These are phyloP conservation scores for Epistrophella euchroma DNA, from an alignment of 2,888 invertebrate species.

Conservation along the genomic window DNA sequence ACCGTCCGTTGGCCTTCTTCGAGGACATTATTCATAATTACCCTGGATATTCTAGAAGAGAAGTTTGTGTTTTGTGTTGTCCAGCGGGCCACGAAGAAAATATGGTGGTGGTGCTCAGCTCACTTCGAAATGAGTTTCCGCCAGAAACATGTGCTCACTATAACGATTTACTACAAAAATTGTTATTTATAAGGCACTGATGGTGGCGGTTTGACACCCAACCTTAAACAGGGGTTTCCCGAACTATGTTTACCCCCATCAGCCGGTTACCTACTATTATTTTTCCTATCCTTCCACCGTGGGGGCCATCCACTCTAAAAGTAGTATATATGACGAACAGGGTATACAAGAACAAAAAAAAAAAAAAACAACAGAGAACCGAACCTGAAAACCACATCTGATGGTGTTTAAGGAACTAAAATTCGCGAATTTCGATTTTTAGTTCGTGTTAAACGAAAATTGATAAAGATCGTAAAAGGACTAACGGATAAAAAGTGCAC, in stretches of 20 bases:
- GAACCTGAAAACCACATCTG: not conserved
- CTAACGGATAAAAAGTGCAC: conserved; percentile 14
- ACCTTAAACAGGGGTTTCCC: not conserved
- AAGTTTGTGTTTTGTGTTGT: conserved; percentile 33
- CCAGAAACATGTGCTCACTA: conserved; percentile 58
- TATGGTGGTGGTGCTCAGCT: conserved; percentile 7
- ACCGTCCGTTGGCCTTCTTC: conserved; percentile 42
- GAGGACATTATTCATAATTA: conserved; percentile 67
- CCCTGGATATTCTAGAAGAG: conserved; percentile 31
- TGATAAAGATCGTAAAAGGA: conserved; percentile 51
- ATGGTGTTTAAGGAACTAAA: conserved; percentile 34
- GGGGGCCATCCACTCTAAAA: not conserved
- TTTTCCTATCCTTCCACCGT: conserved; percentile 34
- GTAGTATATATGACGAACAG: not conserved
- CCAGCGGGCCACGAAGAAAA: conserved; percentile 25
- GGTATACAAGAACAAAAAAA: not conserved
- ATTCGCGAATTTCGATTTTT: conserved; percentile 43
- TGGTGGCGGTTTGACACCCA: conserved; percentile 2
- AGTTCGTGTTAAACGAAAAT: conserved; percentile 59
- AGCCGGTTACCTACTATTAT: not conserved
- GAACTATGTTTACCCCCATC: not conserved
- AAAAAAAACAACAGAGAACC: not conserved
- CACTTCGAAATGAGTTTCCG: conserved; percentile 55
- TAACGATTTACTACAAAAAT: conserved; percentile 55
- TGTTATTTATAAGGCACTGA: conserved; percentile 42